Evolutionary conservation across 2,113 vertebrate genomes (phyloP).

Genomic region (Zapus hudsonius): DNA sequence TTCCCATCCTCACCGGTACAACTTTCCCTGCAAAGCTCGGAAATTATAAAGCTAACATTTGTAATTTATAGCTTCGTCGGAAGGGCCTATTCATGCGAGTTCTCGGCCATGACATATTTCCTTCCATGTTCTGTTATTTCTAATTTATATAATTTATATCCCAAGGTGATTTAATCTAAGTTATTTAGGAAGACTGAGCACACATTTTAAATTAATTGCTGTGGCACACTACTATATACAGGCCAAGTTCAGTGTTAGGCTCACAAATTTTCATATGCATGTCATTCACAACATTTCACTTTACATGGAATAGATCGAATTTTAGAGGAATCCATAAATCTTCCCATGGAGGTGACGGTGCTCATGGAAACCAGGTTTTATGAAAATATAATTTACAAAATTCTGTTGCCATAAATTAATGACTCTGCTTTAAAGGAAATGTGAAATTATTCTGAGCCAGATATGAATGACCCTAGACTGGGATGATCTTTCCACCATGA

Average conservation of each 20-base stretch:
- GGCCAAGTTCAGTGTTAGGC: neutral
- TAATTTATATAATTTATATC: constrained; percentile 30
- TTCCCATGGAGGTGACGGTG: neutral
- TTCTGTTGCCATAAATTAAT: neutral
- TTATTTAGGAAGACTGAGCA: neutral
- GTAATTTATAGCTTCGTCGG: neutral
- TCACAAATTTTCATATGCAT: constrained; percentile 30
- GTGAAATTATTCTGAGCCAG: neutral
- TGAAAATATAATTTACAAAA: constrained; percentile 43
- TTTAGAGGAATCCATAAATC: constrained; percentile 41
- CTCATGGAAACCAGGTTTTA: constrained; percentile 15
- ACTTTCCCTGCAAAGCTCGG: neutral
- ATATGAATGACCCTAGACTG: neutral
- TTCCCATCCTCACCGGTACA: neutral
- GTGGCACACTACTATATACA: neutral
- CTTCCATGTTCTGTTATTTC: neutral
- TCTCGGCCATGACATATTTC: neutral
- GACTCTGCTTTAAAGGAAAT: neutral
- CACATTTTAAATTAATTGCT: constrained; percentile 43
- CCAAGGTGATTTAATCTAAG: constrained; percentile 10
- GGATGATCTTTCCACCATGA: neutral
- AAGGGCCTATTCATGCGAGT: neutral
- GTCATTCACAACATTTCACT: constrained; percentile 40
- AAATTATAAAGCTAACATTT: neutral
- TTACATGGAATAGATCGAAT: neutral